A percentile compares a stretch with the other conserved stretches of the same genome.
Conservation (phyloP, 2,888 invertebrate genomes). For the Aporophyla lueneburgensis region DNA sequence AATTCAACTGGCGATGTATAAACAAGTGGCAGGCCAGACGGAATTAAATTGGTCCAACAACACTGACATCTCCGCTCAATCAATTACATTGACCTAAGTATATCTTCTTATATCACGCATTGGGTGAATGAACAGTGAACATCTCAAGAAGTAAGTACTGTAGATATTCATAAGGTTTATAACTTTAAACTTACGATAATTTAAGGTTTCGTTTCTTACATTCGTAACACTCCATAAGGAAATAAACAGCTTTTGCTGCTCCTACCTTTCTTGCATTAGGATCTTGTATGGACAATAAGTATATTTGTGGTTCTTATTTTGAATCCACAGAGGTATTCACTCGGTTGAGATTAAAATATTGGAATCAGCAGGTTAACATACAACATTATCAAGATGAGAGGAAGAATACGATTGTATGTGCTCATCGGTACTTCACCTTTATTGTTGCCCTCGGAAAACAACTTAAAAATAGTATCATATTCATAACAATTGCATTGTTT, state of each 20-base stretch:
- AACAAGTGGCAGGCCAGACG: constrained; percentile 53
- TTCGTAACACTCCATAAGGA: not conserved
- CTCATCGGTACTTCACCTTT: not conserved
- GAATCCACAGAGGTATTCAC: constrained; percentile 1
- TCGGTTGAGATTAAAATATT: constrained; percentile 1
- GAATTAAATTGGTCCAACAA: constrained; percentile 64
- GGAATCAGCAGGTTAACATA: not conserved
- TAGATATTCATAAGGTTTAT: constrained; percentile 2
- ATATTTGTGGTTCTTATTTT: not conserved
- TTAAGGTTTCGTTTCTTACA: not conserved
- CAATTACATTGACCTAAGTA: constrained; percentile 57
- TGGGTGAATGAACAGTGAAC: constrained; percentile 45
- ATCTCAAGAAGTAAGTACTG: not conserved
- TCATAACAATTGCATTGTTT: constrained; percentile 26
- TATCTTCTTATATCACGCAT: constrained; percentile 47
- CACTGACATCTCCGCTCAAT: constrained; percentile 62
- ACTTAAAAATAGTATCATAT: constrained; percentile 29
- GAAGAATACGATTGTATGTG: not conserved
- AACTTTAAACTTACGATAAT: not conserved
- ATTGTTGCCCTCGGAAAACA: constrained; percentile 7
- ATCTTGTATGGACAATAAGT: not conserved
- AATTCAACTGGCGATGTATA: constrained; percentile 42
- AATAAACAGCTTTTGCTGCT: not conserved
- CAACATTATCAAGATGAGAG: constrained; percentile 21
- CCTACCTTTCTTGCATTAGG: not conserved